Evolutionary conservation across 2,113 vertebrate genomes (phyloP).

Genomic region (Grammomys surdaster): DNA sequence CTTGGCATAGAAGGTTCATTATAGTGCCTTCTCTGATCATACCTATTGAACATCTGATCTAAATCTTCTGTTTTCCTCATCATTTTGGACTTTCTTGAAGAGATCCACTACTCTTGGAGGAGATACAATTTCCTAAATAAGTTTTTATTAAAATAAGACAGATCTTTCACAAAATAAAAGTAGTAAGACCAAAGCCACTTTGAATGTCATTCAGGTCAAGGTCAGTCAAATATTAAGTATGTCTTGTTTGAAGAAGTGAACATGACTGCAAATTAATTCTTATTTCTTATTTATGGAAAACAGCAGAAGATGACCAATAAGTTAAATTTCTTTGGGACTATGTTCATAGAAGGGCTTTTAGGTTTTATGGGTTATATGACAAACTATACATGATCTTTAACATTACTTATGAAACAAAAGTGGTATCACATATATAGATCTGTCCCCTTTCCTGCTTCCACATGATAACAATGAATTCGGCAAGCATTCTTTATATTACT

Average conservation of each 20-base stretch:
- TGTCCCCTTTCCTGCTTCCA: neutral
- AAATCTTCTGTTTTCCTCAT: neutral
- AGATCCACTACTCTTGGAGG: neutral
- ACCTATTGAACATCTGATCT: neutral
- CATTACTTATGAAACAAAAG: conserved; percentile 6
- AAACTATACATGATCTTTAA: conserved; percentile 8
- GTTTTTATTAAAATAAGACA: neutral
- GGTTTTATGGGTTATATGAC: neutral
- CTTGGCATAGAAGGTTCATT: neutral
- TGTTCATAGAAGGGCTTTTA: neutral
- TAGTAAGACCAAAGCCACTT: neutral
- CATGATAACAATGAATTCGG: neutral
- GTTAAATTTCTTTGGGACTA: conserved; percentile 13
- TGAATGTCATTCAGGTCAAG: conserved; percentile 47
- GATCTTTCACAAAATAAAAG: conserved; percentile 43
- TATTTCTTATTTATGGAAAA: neutral
- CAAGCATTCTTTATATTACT: neutral
- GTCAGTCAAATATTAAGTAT: conserved; percentile 40
- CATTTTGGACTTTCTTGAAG: conserved; percentile 11
- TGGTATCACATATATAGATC: neutral
- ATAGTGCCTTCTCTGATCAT: neutral
- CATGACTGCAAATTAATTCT: conserved; percentile 28
- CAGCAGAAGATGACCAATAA: neutral
- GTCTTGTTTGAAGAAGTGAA: neutral
- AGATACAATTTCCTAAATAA: neutral